Evolutionary conservation across 2,797 vertebrate species (phyloP).

Genomic region (Lithobates pipiens): DNA sequence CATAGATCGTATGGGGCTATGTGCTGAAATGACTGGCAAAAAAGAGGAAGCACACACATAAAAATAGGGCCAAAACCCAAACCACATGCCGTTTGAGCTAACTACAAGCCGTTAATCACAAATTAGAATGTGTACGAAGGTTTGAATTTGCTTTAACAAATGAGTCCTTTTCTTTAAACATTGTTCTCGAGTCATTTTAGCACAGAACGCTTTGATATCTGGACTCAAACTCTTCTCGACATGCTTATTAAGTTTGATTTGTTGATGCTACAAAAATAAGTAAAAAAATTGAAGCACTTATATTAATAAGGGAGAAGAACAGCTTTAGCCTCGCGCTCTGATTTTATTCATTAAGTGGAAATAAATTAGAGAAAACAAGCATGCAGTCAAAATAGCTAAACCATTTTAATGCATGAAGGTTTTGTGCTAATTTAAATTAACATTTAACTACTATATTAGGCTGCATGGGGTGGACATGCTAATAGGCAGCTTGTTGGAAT

Average conservation of each 20-base stretch:
- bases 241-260: conserved; percentile 24
- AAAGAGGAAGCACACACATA: neutral
- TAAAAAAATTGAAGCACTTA: neutral
- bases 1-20: neutral
- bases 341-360: conserved; percentile 44
- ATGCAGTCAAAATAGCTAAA: conserved; percentile 26
- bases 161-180: neutral
- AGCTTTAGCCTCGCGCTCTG: conserved; percentile 3
- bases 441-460: conserved; percentile 42
- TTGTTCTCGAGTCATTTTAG: conserved; percentile 22
- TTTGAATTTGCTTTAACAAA: conserved; percentile 6
- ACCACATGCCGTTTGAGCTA: conserved; percentile 18
- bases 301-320: conserved; percentile 25
- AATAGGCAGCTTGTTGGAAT: conserved; percentile 45
- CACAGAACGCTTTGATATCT: neutral
- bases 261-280: conserved; percentile 29
- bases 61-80: neutral
- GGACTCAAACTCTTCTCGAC: neutral
- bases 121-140: conserved; percentile 10
- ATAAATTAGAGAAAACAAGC: conserved; percentile 29
- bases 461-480: conserved; percentile 25
- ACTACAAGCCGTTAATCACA: neutral
- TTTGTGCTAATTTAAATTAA: conserved; percentile 37
- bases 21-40: neutral
- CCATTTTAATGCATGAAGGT: conserved; percentile 40